Evolutionary conservation across 1,140 invertebrate genomes (phyloP), one percentile per base, ranked within the genome.

Genomic region (Zeugodacus cucurbitae): DNA sequence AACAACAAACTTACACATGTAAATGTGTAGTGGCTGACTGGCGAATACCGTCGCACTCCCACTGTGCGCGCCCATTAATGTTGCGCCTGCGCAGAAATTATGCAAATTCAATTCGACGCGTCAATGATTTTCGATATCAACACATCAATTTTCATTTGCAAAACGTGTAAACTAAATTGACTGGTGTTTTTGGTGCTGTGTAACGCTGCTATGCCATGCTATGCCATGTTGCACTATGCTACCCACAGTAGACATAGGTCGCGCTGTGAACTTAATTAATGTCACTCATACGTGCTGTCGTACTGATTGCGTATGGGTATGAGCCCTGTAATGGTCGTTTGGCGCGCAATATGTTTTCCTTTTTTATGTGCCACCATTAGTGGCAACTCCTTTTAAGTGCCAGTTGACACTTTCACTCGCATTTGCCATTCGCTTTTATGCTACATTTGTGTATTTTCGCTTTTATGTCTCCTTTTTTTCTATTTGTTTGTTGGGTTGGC

Each of bases 81-180:
- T 82, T 82, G 74, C 70, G 70, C 70, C 70, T 78, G 70, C 74
- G 74, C 74, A 82, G 41, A 82, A 82, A 48, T 82, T 82, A 82
- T 82, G 74, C 74, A 82, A 82, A 82, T 82, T 82, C 74, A 82
- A 82, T 82, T 26, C 41, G 74, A 82, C 74, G 41, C 74, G 74
- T 48, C 74, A 82, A 48, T 82, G 34, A 82, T 82, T 82, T 82
- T 37, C 41, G 74, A 82, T 82, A 82, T 82, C 74, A 48, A 82
- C 74, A 54, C 74, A 82, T 82, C 74, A 82, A 54, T 82, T 82
- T 82, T 44, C 41, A 82, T 82, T 82, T 82, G 74, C 41, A 48
- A 82, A 82, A 82, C 74, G 14, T 82, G 74, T 82, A 82, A 82
- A 44, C 41, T 82, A 82, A 82, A 82, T 82, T 48, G 44, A 54